Base-by-base conservation (phyloP, 2,888 invertebrate species). In the Papilio protenor region DNA sequence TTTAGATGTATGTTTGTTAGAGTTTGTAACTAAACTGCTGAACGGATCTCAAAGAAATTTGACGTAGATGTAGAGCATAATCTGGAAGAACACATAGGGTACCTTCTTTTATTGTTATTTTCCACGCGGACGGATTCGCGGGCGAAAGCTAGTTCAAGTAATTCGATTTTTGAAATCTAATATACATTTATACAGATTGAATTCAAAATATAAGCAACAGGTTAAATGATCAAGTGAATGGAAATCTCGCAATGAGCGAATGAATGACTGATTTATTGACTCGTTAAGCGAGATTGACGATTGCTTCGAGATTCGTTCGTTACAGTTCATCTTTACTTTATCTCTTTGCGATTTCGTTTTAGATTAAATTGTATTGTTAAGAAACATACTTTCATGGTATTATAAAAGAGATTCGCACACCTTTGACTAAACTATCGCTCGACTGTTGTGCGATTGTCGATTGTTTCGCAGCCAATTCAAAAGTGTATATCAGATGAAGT, bases 201-300 rank as follows among this genome's bases (percentile, higher is more conserved):
- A 45, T 23, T 27, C 2, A 59, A 59, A 55, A 55, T 23, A 59
- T 45, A 66, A 40, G 45, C 66, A 45, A 69, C 66, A 69, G 66
- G 21, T 69, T 4, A n/a, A 40, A 45, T 69, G 66, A 69, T 45
- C 21, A 21, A 69, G 45, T 69, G 64, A 66, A 52, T 69, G 33
- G 64, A 57, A 57, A 75, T 55, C 45, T 21, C 21, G 75, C 33
- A 69, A 75, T 75, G 45, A 55, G 5, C 21, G 69, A 75, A 16
- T 55, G 49, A 49, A 66, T 33, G 21, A 69, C 40, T 75, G 75
- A 69, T 75, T 69, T 69, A 69, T 69, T 69, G 55, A 45, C 10
- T 75, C 66, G 55, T 75, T 75, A 69, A 52, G 69, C 40, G 69
- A 66, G 45, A 75, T 23, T 55, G 66, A 69, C 69, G 55, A 69